These are phyloP conservation scores for Acridotheres tristis DNA, from an alignment of 2,797 vertebrate genomes.

Conservation along the genomic window DNA sequence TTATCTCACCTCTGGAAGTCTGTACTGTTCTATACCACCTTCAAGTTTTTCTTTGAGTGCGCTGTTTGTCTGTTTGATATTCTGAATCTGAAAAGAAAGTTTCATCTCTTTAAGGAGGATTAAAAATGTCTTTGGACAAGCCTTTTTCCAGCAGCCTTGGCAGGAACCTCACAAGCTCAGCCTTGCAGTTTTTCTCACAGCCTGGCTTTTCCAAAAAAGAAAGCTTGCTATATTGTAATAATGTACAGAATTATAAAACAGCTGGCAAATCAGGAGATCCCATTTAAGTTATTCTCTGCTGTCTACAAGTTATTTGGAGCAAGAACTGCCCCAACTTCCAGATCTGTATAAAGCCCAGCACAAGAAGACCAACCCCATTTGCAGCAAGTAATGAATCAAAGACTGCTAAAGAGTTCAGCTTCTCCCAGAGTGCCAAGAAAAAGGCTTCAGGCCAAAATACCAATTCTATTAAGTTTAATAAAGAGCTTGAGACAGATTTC, in stretches of 20 bases:
- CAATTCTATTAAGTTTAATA: constrained; percentile 48
- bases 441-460: constrained; percentile 48
- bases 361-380: background rate
- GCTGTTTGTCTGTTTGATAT: constrained; percentile 91
- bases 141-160: background rate
- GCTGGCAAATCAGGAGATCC: background rate
- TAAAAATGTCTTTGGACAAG: background rate
- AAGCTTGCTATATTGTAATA: background rate
- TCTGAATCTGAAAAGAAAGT: constrained; percentile 86
- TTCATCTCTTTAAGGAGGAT: background rate
- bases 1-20: constrained; percentile 84
- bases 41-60: constrained; percentile 88
- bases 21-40: constrained; percentile 85
- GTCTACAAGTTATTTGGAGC: background rate
- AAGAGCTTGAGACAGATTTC: background rate
- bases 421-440: constrained; percentile 16
- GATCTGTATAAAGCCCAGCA: background rate
- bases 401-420: background rate
- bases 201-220: background rate
- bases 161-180: background rate
- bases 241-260: background rate
- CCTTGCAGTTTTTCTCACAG: background rate
- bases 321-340: background rate
- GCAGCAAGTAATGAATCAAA: constrained; percentile 42
- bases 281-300: background rate